A percentile compares a stretch with the other conserved stretches of the same genome.
Evolutionary conservation across 2,888 invertebrate species (phyloP).

Genomic region (Eilema caniola): DNA sequence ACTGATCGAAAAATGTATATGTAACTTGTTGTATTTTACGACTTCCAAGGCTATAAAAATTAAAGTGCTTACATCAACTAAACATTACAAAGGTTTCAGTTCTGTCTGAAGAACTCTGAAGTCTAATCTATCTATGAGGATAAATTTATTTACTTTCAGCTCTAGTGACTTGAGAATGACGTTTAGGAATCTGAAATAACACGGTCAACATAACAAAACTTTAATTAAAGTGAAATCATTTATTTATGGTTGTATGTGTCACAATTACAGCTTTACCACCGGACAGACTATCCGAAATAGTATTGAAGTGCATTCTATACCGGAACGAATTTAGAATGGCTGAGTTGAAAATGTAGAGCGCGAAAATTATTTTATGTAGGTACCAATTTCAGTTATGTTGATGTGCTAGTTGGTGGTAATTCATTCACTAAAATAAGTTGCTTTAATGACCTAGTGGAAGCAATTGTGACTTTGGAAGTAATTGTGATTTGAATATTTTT

Average conservation of each 20-base stretch:
- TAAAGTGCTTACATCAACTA: background rate
- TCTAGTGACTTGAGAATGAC: no score
- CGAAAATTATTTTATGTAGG: background rate
- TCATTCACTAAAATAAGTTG: background rate
- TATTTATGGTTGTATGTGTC: background rate
- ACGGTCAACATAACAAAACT: background rate
- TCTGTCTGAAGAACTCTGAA: background rate
- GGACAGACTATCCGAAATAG: background rate
- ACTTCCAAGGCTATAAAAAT: background rate
- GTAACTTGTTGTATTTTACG: background rate
- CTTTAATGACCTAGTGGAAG: background rate
- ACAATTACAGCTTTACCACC: background rate
- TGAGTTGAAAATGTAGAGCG: background rate
- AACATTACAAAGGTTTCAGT: background rate
- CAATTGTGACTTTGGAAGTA: background rate
- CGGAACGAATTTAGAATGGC: background rate
- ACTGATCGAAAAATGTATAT: no score
- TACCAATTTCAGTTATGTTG: background rate
- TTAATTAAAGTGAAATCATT: conserved; percentile 2
- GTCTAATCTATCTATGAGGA: background rate
- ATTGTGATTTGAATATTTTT: background rate
- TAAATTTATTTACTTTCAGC: conserved; percentile 5
- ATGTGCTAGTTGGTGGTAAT: background rate
- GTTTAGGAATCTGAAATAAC: conserved; percentile 11
- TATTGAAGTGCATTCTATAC: background rate